phyloP scores from a whole-genome alignment of 2,888 invertebrate species.

The Ctena decussata region DNA sequence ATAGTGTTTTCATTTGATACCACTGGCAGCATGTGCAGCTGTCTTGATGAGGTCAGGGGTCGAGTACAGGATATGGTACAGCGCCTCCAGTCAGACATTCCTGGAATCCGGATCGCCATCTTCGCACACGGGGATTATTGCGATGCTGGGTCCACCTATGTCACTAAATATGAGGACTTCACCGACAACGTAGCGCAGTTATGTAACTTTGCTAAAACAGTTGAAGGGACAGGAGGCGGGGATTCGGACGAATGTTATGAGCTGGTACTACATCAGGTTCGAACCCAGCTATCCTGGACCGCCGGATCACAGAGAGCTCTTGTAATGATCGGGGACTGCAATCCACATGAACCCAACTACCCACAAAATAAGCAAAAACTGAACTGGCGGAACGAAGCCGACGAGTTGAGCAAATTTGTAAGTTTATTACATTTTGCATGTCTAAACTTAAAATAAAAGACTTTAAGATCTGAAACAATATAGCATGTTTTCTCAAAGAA shows the following conservation, averaged over 20 bases:
- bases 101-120: constrained; percentile 81
- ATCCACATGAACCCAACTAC: constrained; percentile 80
- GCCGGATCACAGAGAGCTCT: constrained; percentile 80
- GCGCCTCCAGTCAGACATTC: constrained; percentile 83
- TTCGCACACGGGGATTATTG: constrained; percentile 86
- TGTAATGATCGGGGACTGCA: constrained; percentile 84
- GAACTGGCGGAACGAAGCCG: constrained; percentile 79
- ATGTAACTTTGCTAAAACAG: constrained; percentile 74
- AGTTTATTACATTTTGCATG: not conserved
- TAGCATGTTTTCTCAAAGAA: no score
- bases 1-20: constrained; percentile 83
- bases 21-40: constrained; percentile 79
- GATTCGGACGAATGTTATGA: constrained; percentile 85
- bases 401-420: constrained; percentile 66
- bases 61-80: constrained; percentile 80
- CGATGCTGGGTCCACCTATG: constrained; percentile 58
- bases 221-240: constrained; percentile 79
- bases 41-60: constrained; percentile 74
- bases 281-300: constrained; percentile 81
- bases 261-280: constrained; percentile 81
- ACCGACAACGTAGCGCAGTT: constrained; percentile 59
- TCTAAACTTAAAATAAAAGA: no score
- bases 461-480: no score
- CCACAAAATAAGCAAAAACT: constrained; percentile 73
- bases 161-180: constrained; percentile 69